Evolutionary conservation across 64 coral and sea anemone species (phyloP), one percentile per base, ranked within the genome.

Genomic region (Anthopleura sola): DNA sequence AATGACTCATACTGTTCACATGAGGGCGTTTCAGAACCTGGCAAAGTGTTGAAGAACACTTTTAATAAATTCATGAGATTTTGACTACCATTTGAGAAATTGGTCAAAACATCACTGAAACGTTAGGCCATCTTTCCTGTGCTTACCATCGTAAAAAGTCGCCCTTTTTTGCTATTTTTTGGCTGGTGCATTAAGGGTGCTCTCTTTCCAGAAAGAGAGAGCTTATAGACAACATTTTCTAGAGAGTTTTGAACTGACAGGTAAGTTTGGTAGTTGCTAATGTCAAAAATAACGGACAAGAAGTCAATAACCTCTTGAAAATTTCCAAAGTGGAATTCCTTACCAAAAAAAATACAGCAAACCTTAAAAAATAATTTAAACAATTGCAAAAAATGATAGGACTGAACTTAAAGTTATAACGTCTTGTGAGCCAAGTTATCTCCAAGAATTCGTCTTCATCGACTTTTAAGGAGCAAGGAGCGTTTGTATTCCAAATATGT

Each of bases 51-150:
- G 6, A 62, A 62, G 58, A 26, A 62, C 23, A 62, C 58, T 62
- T 62, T 62, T 62, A 62, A 62, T 62, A 62, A 62, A 62, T 62
- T 62, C 21, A 62, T 62, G 58, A 62, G 58, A 62, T 62, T 62
- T 62, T 62, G 58, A 26, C 58, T 62, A 5, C 58, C 0, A 62
- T 8, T 26, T 62, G 58, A 62, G 58, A 62, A 26, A 2, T 62
- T 62, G 58, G 58, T 62, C 58, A 62, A 62, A 62, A 62, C n/a
- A 62, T 26, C 58, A 4, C 23, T n/a, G 23, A 62, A 26, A 62
- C 21, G 58, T 26, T 62, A 10, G 21, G 20, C 24, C 1, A 10
- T 3, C 24, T 26, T 23, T 62, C n/a, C 58, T n/a, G 6, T n/a
- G 58, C 16, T 62, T 62, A 62, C 8, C 58, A 8, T 62, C n/a